Evolutionary conservation across 1,140 invertebrate genomes (phyloP).

Genomic region (Achatina immaculata): DNA sequence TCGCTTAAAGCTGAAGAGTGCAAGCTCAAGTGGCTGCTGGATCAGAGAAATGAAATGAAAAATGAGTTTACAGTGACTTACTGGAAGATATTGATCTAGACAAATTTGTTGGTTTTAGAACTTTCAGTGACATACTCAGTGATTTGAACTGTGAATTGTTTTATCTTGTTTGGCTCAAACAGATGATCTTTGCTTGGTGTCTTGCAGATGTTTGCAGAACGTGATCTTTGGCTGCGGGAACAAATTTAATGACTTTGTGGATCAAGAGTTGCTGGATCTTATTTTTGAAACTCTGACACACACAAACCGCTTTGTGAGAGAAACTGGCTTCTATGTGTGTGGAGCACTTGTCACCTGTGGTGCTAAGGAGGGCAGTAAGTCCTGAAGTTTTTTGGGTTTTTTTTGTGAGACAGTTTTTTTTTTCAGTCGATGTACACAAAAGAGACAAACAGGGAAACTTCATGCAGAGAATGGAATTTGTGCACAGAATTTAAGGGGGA

Average conservation of each 20-base stretch:
- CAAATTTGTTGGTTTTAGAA: no score
- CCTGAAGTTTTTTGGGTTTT: not conserved
- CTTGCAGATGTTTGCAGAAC: slow-evolving; percentile 70
- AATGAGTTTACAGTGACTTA: no score
- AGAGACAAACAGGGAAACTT: no score
- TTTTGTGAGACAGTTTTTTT: not conserved
- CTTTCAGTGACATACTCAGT: no score
- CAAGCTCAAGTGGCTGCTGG: no score
- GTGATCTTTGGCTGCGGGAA: slow-evolving; percentile 73
- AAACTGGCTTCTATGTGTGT: slow-evolving; percentile 75
- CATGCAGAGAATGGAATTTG: not conserved
- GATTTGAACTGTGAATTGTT: no score
- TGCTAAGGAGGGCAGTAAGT: slow-evolving; percentile 54
- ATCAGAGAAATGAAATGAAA: no score
- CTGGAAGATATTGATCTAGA: no score
- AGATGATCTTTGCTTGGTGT: no score
- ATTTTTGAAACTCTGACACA: slow-evolving; percentile 73
- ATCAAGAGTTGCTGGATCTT: slow-evolving; percentile 72
- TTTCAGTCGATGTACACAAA: slow-evolving; percentile 2
- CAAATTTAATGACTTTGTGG: slow-evolving; percentile 71
- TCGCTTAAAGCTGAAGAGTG: no score
- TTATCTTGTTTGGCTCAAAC: no score
- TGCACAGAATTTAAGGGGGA: no score
- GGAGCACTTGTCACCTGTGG: slow-evolving; percentile 73
- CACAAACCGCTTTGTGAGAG: slow-evolving; percentile 75